A percentile compares a stretch with the other conserved stretches of the same genome.
Evolutionary conservation across 1,140 invertebrate genomes (phyloP).

Genomic region (Littorina saxatilis): DNA sequence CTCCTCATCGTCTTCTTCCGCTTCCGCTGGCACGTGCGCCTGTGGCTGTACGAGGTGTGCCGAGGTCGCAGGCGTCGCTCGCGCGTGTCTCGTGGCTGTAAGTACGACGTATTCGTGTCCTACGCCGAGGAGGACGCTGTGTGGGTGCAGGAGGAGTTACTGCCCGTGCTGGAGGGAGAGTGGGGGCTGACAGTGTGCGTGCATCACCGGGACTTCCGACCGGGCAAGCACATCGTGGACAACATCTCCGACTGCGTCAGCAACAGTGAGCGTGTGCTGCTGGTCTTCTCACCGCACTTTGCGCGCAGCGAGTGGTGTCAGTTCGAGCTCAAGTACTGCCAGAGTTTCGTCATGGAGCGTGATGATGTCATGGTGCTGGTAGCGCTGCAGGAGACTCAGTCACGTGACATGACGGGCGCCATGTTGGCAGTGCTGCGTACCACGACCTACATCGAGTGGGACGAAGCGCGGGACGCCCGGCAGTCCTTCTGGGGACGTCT

Average conservation of each 20-base stretch:
- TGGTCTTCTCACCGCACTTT: conserved; percentile 57
- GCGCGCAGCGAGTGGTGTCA: conserved; percentile 57
- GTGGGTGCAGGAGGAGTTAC: conserved; percentile 43
- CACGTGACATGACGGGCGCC: too few relatives aligned
- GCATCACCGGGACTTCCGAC: conserved; percentile 58
- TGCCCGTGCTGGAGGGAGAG: conserved; percentile 40
- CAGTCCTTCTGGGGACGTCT: too few relatives aligned
- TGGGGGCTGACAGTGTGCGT: conserved; percentile 50
- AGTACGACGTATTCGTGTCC: conserved; percentile 50
- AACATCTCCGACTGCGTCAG: conserved; percentile 57
- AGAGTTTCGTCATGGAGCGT: too few relatives aligned
- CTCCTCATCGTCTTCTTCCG: conserved; percentile 7
- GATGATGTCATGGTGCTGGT: too few relatives aligned
- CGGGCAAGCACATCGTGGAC: conserved; percentile 50
- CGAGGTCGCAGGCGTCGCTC: background rate
- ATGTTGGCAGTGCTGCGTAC: too few relatives aligned
- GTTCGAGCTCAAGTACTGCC: too few relatives aligned
- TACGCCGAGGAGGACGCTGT: conserved; percentile 42
- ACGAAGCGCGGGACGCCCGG: too few relatives aligned
- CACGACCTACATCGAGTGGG: too few relatives aligned
- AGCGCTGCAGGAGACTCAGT: too few relatives aligned
- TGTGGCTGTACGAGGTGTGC: background rate
- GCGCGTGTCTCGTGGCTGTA: background rate
- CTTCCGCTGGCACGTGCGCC: conserved; percentile 28
- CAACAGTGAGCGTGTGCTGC: conserved; percentile 40